These are phyloP conservation scores for Todiramphus chloris DNA, from an alignment of 2,113 vertebrate genomes.

Conservation along the genomic window DNA sequence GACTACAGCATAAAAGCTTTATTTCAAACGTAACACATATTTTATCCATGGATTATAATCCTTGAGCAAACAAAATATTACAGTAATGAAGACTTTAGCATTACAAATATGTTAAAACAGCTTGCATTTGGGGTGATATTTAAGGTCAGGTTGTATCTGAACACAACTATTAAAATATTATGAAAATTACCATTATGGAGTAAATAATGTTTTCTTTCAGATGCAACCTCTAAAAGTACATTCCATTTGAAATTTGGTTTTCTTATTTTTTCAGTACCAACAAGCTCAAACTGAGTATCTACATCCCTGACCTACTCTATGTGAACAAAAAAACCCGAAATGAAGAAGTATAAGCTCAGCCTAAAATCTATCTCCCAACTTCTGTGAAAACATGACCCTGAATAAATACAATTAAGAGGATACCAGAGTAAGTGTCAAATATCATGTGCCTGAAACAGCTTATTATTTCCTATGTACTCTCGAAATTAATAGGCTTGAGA, in stretches of 20 bases:
- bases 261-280: slow-evolving; percentile 11
- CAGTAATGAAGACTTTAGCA: slow-evolving; percentile 46
- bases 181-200: slow-evolving; percentile 54
- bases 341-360: not conserved
- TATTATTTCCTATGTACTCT: not conserved
- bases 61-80: slow-evolving; percentile 14
- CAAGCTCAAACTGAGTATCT: not conserved
- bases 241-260: slow-evolving; percentile 12
- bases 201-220: slow-evolving; percentile 55
- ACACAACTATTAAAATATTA: slow-evolving; percentile 63
- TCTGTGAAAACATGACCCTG: not conserved
- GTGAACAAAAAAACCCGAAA: not conserved
- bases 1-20: slow-evolving; percentile 29
- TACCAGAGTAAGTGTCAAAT: not conserved
- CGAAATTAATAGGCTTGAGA: slow-evolving; percentile 17
- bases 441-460: not conserved
- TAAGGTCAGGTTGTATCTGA: slow-evolving; percentile 48
- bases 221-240: slow-evolving; percentile 36
- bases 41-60: slow-evolving; percentile 20
- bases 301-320: not conserved
- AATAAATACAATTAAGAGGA: not conserved
- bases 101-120: slow-evolving; percentile 62
- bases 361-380: not conserved
- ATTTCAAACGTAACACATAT: not conserved
- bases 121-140: slow-evolving; percentile 58